Percentiles rank a stretch among this genome's conserved stretches.
Conservation (phyloP, 2,797 vertebrate genomes). For the Otolemur crassicaudatus region DNA sequence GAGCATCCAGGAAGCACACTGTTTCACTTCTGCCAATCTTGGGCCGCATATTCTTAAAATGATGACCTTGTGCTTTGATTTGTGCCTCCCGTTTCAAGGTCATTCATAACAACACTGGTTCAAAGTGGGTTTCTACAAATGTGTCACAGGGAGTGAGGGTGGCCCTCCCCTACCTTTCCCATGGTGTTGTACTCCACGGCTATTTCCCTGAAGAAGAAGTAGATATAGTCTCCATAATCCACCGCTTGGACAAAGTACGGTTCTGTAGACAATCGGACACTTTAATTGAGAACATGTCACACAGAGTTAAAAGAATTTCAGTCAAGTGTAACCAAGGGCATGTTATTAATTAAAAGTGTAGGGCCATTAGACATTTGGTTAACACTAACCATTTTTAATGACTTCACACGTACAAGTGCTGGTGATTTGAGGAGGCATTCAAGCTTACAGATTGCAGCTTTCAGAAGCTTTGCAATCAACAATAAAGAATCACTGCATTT, state of each 20-base stretch:
- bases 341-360: slow-evolving; percentile 55
- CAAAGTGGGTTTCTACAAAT: slow-evolving; percentile 47
- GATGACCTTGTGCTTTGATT: slow-evolving; percentile 83
- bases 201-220: slow-evolving; percentile 99
- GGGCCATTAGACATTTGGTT: slow-evolving; percentile 60
- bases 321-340: slow-evolving; percentile 38
- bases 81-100: slow-evolving; percentile 85
- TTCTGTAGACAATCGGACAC: slow-evolving; percentile 88
- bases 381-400: slow-evolving; percentile 80
- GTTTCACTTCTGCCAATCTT: slow-evolving; percentile 70
- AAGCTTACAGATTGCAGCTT: slow-evolving; percentile 77
- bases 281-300: slow-evolving; percentile 58
- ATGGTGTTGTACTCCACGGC: slow-evolving; percentile 99
- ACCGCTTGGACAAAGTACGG: slow-evolving; percentile 98
- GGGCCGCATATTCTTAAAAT: slow-evolving; percentile 81
- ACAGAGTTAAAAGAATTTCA: slow-evolving; percentile 55
- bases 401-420: slow-evolving; percentile 73
- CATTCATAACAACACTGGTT: slow-evolving; percentile 66
- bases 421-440: slow-evolving; percentile 73
- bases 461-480: slow-evolving; percentile 76
- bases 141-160: slow-evolving; percentile 48
- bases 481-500: slow-evolving; percentile 74
- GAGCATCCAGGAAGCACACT: slow-evolving; percentile 61
- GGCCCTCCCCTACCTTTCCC: slow-evolving; percentile 94
- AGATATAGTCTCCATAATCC: slow-evolving; percentile 97